Conservation (phyloP, 2,797 vertebrate genomes). For the Triplophysa bombifrons region DNA sequence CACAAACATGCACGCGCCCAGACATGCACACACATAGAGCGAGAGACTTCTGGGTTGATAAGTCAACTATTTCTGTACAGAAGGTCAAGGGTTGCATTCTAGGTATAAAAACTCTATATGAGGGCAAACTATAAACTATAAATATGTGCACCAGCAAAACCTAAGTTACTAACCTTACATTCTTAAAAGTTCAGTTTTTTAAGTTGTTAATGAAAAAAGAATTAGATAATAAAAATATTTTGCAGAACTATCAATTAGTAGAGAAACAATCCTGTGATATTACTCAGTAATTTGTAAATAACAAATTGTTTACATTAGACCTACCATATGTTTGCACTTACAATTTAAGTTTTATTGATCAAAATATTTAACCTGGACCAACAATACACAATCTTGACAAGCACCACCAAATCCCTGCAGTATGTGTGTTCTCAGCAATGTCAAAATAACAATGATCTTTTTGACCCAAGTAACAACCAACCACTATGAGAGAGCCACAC, state of each 20-base stretch:
- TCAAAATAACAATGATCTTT: background rate
- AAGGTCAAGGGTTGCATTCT: conserved; percentile 43
- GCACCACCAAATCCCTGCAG: background rate
- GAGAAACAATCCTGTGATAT: background rate
- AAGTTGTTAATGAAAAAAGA: no score
- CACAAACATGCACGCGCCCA: conserved; percentile 39
- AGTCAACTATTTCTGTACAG: conserved; percentile 54
- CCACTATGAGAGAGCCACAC: background rate
- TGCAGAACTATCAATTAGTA: no score
- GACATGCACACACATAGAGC: background rate
- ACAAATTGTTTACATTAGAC: no score
- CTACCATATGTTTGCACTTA: no score
- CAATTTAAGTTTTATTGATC: background rate
- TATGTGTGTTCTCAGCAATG: background rate
- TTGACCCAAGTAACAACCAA: background rate
- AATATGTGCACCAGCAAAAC: conserved; percentile 29
- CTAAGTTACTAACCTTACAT: background rate
- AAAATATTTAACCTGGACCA: background rate
- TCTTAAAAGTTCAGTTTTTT: no score
- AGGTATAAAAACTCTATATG: conserved; percentile 49
- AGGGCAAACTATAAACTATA: background rate
- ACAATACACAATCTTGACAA: no score
- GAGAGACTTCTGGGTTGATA: conserved; percentile 39
- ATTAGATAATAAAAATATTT: no score
- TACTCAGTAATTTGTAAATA: background rate